Conservation (phyloP, 2,888 invertebrate genomes). For the Pseudococcus jackbeardsleyi region DNA sequence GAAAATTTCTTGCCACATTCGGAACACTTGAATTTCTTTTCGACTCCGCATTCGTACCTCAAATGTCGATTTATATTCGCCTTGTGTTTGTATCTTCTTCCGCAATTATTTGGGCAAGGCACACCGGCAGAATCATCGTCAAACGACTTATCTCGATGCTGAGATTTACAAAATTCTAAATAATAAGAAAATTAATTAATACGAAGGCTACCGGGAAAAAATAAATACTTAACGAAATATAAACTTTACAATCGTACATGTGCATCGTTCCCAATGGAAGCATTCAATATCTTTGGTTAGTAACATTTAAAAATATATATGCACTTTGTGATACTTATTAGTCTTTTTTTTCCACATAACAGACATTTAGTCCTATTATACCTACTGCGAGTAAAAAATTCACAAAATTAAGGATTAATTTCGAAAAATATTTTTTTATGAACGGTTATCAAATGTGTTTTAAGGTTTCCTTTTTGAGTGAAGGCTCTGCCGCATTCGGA, state of each 20-base stretch:
- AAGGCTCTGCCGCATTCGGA: slow-evolving; percentile 63
- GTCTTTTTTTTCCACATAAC: background rate
- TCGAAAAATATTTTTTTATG: slow-evolving; percentile 64
- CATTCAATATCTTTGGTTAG: background rate
- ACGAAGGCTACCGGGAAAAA: background rate
- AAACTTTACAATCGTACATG: background rate
- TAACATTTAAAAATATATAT: background rate
- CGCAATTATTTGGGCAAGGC: slow-evolving; percentile 61
- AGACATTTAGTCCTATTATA: too few species aligned
- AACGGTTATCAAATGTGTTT: slow-evolving; percentile 64
- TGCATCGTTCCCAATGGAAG: background rate
- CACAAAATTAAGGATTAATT: background rate
- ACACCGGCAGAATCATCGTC: background rate
- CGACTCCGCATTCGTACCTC: slow-evolving; percentile 66
- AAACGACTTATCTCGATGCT: background rate
- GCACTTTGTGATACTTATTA: background rate
- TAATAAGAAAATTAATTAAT: background rate
- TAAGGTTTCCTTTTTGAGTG: slow-evolving; percentile 66
- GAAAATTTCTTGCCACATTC: slow-evolving; percentile 69
- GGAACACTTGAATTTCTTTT: slow-evolving; percentile 66
- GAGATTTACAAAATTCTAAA: slow-evolving; percentile 40
- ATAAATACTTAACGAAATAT: background rate
- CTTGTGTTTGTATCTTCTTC: slow-evolving; percentile 72
- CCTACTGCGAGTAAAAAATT: too few species aligned
- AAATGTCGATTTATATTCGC: slow-evolving; percentile 65